phyloP scores from a whole-genome alignment of 2,113 vertebrate genomes.

The Pteruthius melanotis region DNA sequence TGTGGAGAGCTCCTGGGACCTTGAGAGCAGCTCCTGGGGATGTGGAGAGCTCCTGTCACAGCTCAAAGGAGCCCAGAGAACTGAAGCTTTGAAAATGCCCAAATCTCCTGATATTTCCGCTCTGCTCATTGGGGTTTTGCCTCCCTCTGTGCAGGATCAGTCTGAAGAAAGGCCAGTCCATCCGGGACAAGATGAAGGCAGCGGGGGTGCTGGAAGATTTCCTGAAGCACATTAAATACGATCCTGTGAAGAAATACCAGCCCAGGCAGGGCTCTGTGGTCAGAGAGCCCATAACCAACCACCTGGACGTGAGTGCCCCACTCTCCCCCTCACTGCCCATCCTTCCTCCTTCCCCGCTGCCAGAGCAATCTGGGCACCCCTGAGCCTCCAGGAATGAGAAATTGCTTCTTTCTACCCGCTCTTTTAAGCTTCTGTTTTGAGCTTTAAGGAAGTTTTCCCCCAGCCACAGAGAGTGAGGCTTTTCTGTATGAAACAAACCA shows the following conservation, averaged over 20 bases:
- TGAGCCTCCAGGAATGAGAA: background rate
- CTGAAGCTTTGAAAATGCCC: fast-evolving
- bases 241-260: slow-evolving; percentile 66
- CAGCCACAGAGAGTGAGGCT: background rate
- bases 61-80: background rate
- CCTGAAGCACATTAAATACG: slow-evolving; percentile 51
- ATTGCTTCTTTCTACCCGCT: background rate
- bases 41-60: fast-evolving
- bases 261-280: background rate
- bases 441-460: background rate
- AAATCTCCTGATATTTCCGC: background rate
- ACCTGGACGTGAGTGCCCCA: slow-evolving; percentile 76
- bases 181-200: slow-evolving; percentile 73
- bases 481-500: background rate
- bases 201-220: slow-evolving; percentile 67
- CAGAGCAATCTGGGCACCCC: fast-evolving
- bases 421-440: background rate
- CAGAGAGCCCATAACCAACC: slow-evolving; percentile 72
- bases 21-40: background rate
- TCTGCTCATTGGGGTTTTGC: fast-evolving
- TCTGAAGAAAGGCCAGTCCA: slow-evolving; percentile 72
- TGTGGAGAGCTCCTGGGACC: background rate
- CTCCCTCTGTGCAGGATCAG: slow-evolving; percentile 57
- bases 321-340: background rate
- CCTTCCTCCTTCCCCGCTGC: background rate